Evolutionary conservation across 2,113 vertebrate genomes (phyloP).

Genomic region (Rhinoptilus africanus): DNA sequence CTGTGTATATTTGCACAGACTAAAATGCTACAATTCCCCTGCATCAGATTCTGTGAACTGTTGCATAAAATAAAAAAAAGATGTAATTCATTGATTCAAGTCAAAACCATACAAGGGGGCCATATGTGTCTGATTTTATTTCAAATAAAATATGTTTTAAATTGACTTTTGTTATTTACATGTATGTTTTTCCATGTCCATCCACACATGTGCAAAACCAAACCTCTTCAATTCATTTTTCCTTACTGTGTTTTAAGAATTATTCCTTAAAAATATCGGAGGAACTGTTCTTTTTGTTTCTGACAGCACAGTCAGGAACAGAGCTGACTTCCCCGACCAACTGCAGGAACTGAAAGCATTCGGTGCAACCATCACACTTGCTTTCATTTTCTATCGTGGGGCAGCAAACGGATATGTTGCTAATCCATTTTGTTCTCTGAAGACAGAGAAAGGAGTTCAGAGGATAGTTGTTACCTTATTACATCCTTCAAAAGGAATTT

Average conservation of each 20-base stretch:
- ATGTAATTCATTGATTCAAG: not conserved
- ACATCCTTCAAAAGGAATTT: not conserved
- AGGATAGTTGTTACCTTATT: constrained; percentile 39
- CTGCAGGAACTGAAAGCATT: not conserved
- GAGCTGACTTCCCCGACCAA: not conserved
- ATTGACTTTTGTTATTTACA: not conserved
- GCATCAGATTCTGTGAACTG: not conserved
- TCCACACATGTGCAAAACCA: not conserved
- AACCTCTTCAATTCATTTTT: not conserved
- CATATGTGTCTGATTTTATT: not conserved
- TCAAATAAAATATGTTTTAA: not conserved
- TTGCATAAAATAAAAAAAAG: not conserved
- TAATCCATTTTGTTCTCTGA: constrained; percentile 42
- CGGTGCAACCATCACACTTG: not conserved
- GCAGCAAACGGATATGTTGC: not conserved
- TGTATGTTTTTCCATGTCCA: not conserved
- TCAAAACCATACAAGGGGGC: not conserved
- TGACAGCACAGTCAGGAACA: not conserved
- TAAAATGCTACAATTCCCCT: not conserved
- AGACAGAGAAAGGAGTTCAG: constrained; percentile 17
- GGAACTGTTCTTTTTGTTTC: not conserved
- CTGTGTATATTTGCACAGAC: not conserved
- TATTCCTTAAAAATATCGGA: not conserved
- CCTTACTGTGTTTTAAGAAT: not conserved
- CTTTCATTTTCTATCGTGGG: not conserved